These are phyloP conservation scores for Leptatherina wallacei DNA, from an alignment of 2,797 vertebrate genomes.

Conservation along the genomic window DNA sequence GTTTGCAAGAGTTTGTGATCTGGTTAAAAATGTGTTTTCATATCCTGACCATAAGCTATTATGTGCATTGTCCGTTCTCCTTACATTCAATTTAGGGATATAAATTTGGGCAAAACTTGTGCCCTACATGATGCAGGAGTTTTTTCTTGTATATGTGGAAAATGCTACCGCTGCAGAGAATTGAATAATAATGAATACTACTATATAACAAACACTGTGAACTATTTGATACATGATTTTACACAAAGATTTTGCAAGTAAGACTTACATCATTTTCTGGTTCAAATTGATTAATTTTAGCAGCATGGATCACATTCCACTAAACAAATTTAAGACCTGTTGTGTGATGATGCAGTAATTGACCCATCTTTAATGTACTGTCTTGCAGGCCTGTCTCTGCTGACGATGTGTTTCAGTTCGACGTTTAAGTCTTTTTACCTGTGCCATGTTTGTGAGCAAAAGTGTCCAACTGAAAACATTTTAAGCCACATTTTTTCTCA, in stretches of 20 bases:
- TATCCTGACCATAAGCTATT: too few relatives aligned
- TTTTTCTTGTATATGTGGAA: neutral
- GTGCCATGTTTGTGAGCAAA: constrained; percentile 70
- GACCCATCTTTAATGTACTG: neutral
- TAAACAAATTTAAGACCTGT: neutral
- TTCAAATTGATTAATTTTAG: neutral
- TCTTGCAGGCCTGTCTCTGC: constrained; percentile 63
- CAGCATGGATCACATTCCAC: neutral
- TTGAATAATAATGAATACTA: neutral
- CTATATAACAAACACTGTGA: neutral
- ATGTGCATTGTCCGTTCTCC: neutral
- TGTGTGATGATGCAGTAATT: neutral
- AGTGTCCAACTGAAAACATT: neutral
- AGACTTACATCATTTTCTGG: neutral
- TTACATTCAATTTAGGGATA: neutral
- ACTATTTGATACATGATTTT: neutral
- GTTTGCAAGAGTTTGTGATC: too few relatives aligned
- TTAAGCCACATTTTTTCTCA: constrained; percentile 18
- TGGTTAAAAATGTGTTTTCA: too few relatives aligned
- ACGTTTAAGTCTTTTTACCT: constrained; percentile 34
- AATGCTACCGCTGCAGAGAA: neutral
- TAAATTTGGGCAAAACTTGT: neutral
- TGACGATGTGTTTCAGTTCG: constrained; percentile 62
- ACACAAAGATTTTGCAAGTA: too few relatives aligned
- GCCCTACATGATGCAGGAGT: neutral